These are phyloP conservation scores for Takifugu bimaculatus DNA, from an alignment of 2,113 vertebrate genomes.

Conservation along the genomic window DNA sequence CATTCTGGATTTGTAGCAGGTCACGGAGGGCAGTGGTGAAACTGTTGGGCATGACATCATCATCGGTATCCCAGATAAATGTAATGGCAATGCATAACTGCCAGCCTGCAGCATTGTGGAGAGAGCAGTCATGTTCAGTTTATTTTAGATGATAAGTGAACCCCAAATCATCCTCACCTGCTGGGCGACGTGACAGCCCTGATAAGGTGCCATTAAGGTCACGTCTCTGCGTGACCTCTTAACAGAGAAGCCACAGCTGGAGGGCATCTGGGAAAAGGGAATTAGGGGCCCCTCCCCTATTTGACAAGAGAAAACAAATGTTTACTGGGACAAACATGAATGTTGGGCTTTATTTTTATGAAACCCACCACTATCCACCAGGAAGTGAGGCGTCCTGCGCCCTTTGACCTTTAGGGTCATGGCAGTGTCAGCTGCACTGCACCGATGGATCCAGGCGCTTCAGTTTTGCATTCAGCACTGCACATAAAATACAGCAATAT, in stretches of 20 bases:
- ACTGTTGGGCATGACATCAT: slow-evolving; percentile 33
- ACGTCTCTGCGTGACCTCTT: slow-evolving; percentile 39
- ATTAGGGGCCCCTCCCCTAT: slow-evolving; percentile 30
- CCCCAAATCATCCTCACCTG: slow-evolving; percentile 16
- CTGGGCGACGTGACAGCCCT: slow-evolving; percentile 44
- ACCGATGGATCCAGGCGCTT: slow-evolving; percentile 30
- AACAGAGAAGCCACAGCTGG: slow-evolving; percentile 49
- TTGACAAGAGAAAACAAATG: not conserved
- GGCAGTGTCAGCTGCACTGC: slow-evolving; percentile 9
- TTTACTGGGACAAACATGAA: not conserved
- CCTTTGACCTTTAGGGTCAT: slow-evolving; percentile 34
- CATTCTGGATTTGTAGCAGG: slow-evolving; percentile 27
- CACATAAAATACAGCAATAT: not conserved
- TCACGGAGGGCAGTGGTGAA: slow-evolving; percentile 6
- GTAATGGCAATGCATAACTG: slow-evolving; percentile 35
- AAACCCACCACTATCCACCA: slow-evolving; percentile 46
- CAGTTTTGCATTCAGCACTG: slow-evolving; percentile 16
- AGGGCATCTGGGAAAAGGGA: slow-evolving; percentile 45
- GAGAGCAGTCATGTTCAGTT: not conserved
- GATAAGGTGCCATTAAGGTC: slow-evolving; percentile 39
- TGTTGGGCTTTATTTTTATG: not conserved
- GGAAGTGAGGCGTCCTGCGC: slow-evolving; percentile 16
- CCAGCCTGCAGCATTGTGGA: slow-evolving; percentile 17
- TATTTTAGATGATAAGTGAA: not conserved
- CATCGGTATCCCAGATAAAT: slow-evolving; percentile 29